Percentiles rank a stretch among this genome's conserved stretches.
Evolutionary conservation across 2,888 invertebrate genomes (phyloP).

Genomic region (Watsonalla binaria): DNA sequence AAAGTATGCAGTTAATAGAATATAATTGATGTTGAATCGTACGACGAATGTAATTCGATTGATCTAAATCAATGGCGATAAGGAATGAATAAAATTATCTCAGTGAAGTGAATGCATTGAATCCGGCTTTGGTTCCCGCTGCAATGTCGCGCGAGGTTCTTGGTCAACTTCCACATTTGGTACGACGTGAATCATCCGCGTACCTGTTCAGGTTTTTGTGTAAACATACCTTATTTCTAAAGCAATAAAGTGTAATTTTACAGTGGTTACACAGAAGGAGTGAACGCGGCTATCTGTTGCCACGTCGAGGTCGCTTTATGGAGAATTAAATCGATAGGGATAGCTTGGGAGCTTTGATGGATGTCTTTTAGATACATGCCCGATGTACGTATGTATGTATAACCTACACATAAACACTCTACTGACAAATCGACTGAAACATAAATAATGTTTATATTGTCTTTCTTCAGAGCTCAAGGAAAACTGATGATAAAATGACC

Average conservation of each 20-base stretch:
- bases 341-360: slow-evolving; percentile 20
- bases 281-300: slow-evolving; percentile 28
- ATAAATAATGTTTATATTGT: too few species aligned
- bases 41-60: neutral
- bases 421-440: too few species aligned
- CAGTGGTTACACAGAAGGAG: slow-evolving; percentile 18
- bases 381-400: too few species aligned
- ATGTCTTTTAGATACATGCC: slow-evolving; percentile 17
- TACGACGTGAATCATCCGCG: slow-evolving; percentile 45
- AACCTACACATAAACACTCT: too few species aligned
- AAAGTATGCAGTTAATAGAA: neutral
- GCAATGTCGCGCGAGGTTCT: slow-evolving; percentile 29
- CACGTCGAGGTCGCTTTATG: slow-evolving; percentile 38
- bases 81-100: neutral
- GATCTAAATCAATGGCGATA: neutral
- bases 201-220: slow-evolving; percentile 10
- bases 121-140: slow-evolving; percentile 38
- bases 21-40: neutral
- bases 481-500: too few species aligned
- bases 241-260: slow-evolving; percentile 1
- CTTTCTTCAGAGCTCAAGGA: too few species aligned
- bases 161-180: slow-evolving; percentile 52
- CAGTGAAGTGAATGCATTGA: slow-evolving; percentile 5
- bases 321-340: slow-evolving; percentile 29
- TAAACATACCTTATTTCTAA: neutral